phyloP scores from a whole-genome alignment of 2,888 invertebrate genomes.

The Willowsia nigromaculata region DNA sequence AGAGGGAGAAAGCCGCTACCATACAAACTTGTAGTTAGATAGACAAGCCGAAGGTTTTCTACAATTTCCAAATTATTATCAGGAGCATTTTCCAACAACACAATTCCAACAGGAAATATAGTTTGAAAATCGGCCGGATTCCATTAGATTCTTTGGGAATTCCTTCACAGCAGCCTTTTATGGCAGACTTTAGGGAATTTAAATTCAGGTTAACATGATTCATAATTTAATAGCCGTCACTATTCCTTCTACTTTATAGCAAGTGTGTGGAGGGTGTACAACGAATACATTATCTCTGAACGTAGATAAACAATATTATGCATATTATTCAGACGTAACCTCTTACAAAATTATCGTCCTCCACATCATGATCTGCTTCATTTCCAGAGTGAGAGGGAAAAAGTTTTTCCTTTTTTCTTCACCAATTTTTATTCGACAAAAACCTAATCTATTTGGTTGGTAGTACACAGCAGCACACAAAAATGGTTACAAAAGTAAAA shows the following conservation, averaged over 20 bases:
- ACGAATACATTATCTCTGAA: background rate
- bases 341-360: constrained; percentile 5
- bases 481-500: background rate
- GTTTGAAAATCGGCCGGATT: constrained; percentile 72
- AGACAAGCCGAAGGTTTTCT: constrained; percentile 49
- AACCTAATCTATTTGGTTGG: background rate
- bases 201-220: constrained; percentile 72
- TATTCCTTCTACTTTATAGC: constrained; percentile 25
- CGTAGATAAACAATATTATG: background rate
- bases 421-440: no score
- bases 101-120: constrained; percentile 71
- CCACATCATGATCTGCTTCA: background rate
- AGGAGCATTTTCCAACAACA: constrained; percentile 67
- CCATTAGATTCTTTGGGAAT: constrained; percentile 72
- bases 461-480: background rate
- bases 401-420: background rate
- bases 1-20: background rate
- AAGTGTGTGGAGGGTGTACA: background rate
- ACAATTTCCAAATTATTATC: constrained; percentile 70
- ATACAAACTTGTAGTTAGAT: background rate
- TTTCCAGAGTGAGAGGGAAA: background rate
- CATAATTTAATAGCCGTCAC: constrained; percentile 70
- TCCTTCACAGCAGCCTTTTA: constrained; percentile 72
- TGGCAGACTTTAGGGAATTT: constrained; percentile 69
- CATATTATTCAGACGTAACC: background rate